A percentile compares a stretch with the other conserved stretches of the same genome.
Conservation (phyloP, 2,113 vertebrate genomes). For the Eolophus roseicapilla region DNA sequence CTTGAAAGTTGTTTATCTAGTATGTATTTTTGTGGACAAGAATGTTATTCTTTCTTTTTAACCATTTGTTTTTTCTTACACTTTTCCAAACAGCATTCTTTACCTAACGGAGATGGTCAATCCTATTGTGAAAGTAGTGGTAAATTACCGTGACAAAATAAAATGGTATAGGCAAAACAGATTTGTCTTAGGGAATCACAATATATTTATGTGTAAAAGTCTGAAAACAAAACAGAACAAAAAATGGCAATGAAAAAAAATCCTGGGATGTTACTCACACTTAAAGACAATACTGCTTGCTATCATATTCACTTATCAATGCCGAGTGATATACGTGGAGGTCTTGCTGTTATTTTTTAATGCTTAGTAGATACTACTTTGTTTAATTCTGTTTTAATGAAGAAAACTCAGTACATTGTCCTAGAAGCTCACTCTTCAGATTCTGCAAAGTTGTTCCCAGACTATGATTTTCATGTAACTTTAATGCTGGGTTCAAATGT, state of each 20-base stretch:
- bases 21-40: not conserved
- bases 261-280: not conserved
- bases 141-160: not conserved
- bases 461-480: not conserved
- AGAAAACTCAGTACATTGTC: not conserved
- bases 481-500: accelerated
- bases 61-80: accelerated
- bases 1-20: not conserved
- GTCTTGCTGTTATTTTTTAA: not conserved
- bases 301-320: not conserved
- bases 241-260: not conserved
- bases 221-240: not conserved
- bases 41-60: not conserved
- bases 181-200: not conserved
- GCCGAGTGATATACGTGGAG: not conserved
- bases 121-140: not conserved
- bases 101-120: no score
- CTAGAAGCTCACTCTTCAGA: not conserved
- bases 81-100: not conserved
- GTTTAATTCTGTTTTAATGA: not conserved
- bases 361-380: not conserved
- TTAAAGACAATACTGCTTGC: not conserved
- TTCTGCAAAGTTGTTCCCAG: not conserved
- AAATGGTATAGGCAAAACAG: not conserved
- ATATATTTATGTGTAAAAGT: not conserved